These are phyloP conservation scores for Pollenia angustigena DNA, from an alignment of 2,888 invertebrate genomes.

Conservation along the genomic window DNA sequence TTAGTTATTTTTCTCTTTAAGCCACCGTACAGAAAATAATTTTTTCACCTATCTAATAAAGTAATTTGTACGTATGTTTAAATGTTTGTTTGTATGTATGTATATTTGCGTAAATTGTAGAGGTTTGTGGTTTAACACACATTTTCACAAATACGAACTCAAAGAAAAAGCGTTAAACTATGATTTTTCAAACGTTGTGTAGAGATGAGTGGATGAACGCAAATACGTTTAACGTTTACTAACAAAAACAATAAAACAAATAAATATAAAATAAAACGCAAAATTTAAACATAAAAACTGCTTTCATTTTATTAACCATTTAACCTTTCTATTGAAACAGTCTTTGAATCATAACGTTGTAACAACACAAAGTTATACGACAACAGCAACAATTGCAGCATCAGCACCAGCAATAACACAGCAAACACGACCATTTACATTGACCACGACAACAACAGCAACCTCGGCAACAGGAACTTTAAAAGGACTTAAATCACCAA, in stretches of 20 bases:
- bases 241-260: conserved; percentile 54
- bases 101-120: conserved; percentile 8
- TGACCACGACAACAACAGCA: conserved; percentile 73
- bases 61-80: conserved; percentile 6
- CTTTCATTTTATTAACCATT: conserved; percentile 76
- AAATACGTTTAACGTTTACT: conserved; percentile 36
- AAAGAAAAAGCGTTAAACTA: conserved; percentile 46
- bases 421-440: conserved; percentile 74
- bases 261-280: conserved; percentile 58
- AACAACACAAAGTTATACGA: conserved; percentile 75
- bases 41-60: conserved; percentile 29
- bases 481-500: conserved; percentile 77
- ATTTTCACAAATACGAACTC: conserved; percentile 8
- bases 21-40: conserved; percentile 34
- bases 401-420: conserved; percentile 74
- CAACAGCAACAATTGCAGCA: conserved; percentile 72
- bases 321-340: conserved; percentile 78
- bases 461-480: conserved; percentile 63
- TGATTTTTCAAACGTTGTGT: conserved; percentile 12
- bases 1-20: background rate
- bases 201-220: conserved; percentile 10
- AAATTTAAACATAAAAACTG: conserved; percentile 42
- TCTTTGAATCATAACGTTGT: conserved; percentile 83
- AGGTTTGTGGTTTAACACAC: conserved; percentile 51
- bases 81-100: background rate